These are phyloP conservation scores for Lophochroa leadbeateri DNA, from an alignment of 2,113 vertebrate species.

Conservation along the genomic window DNA sequence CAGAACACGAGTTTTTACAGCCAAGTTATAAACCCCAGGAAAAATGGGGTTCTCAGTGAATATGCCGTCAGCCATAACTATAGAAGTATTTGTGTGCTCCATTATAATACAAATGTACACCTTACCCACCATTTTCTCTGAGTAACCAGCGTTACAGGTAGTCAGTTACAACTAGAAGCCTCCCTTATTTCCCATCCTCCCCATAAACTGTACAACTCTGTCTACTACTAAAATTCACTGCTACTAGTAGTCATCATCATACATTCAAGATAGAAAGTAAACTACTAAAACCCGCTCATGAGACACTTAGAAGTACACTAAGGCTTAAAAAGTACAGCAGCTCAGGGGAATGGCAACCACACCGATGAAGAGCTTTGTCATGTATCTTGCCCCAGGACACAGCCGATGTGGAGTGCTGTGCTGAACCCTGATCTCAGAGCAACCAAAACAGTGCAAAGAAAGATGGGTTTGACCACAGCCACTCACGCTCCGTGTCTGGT, in stretches of 20 bases:
- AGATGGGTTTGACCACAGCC: not conserved
- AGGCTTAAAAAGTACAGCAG: conserved; percentile 36
- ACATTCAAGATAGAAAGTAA: conserved; percentile 63
- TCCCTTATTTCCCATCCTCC: conserved; percentile 18
- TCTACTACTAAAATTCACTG: conserved; percentile 26
- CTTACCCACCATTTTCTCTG: not conserved
- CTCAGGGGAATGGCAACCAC: not conserved
- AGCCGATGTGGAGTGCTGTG: not conserved
- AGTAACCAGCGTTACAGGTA: conserved; percentile 9
- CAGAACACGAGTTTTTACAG: conserved; percentile 48
- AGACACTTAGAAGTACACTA: not conserved
- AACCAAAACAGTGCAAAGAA: not conserved
- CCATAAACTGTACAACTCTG: conserved; percentile 33
- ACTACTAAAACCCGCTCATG: conserved; percentile 9
- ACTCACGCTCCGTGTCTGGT: not conserved
- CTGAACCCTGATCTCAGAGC: not conserved
- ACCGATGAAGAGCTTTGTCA: not conserved
- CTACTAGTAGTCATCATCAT: conserved; percentile 14
- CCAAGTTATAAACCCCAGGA: conserved; percentile 65
- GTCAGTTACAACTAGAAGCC: not conserved
- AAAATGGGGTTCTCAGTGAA: conserved; percentile 54
- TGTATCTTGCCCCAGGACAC: not conserved
- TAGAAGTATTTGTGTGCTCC: conserved; percentile 35
- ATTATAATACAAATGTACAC: conserved; percentile 61
- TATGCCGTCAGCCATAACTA: not conserved